phyloP scores from a whole-genome alignment of 1,140 invertebrate genomes.

The Drosophila varians region DNA sequence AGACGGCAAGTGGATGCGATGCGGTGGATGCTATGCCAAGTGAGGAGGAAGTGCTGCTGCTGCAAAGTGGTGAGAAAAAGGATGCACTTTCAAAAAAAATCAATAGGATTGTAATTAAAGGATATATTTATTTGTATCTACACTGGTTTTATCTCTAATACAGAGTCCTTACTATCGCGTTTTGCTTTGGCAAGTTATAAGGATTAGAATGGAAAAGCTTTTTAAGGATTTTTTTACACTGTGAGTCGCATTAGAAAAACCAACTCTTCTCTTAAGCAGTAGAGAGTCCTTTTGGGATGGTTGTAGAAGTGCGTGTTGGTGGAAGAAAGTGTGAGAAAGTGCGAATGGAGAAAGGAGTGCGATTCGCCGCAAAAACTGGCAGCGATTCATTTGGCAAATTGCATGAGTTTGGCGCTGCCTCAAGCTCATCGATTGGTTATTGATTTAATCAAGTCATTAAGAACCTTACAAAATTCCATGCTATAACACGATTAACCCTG shows the following conservation, averaged over 20 bases:
- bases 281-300: constrained; percentile 1
- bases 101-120: too few species aligned
- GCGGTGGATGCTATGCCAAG: constrained; percentile 1
- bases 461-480: neutral
- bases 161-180: too few species aligned
- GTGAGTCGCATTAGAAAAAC: too few species aligned
- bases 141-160: too few species aligned
- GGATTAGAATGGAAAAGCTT: too few species aligned
- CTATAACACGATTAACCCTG: neutral
- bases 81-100: constrained; percentile 3
- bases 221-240: too few species aligned
- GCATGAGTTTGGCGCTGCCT: constrained; percentile 22
- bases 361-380: constrained; percentile 26
- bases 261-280: too few species aligned
- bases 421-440: constrained; percentile 21
- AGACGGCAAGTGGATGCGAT: constrained; percentile 21
- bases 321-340: neutral
- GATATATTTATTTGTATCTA: too few species aligned
- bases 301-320: neutral
- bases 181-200: too few species aligned
- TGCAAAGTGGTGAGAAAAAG: neutral
- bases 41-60: neutral
- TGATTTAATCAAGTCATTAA: neutral
- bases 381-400: constrained; percentile 56
- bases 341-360: too few species aligned